These are phyloP conservation scores for Ammospiza caudacuta DNA, from an alignment of 2,113 vertebrate genomes.

Conservation along the genomic window DNA sequence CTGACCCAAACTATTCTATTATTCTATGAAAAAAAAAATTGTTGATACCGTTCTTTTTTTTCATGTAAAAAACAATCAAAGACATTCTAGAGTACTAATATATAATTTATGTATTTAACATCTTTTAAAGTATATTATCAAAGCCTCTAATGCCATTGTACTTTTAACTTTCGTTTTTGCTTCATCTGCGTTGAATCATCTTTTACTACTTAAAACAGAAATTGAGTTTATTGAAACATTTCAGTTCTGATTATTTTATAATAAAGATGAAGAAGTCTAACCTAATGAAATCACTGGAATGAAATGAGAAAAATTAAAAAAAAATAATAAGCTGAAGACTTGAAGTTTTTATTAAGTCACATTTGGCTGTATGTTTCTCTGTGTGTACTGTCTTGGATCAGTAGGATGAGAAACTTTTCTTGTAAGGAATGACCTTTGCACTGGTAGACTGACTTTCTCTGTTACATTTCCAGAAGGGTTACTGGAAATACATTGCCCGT, in stretches of 20 bases:
- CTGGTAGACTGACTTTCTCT: not conserved
- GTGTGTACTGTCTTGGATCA: not conserved
- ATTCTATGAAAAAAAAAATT: not conserved
- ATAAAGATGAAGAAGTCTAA: constrained; percentile 69
- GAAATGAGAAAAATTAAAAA: constrained; percentile 63
- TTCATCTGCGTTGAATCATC: constrained; percentile 51
- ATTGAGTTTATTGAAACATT: constrained; percentile 68
- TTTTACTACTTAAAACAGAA: constrained; percentile 64
- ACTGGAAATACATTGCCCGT: not conserved
- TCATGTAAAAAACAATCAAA: not conserved
- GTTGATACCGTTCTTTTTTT: not conserved
- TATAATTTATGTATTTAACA: constrained; percentile 34
- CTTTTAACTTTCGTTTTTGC: constrained; percentile 64
- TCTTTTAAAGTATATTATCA: constrained; percentile 32
- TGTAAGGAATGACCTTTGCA: constrained; percentile 7
- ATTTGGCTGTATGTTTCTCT: not conserved
- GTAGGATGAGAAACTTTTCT: constrained; percentile 2
- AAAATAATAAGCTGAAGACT: constrained; percentile 55
- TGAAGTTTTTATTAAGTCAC: constrained; percentile 48
- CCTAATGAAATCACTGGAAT: constrained; percentile 62
- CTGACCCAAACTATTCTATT: not conserved
- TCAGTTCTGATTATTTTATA: constrained; percentile 68
- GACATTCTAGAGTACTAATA: not conserved
- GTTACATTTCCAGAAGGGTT: not conserved
- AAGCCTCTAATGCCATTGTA: constrained; percentile 17